phyloP scores from a whole-genome alignment of 2,113 vertebrate genomes.

The Holacanthus passer region DNA sequence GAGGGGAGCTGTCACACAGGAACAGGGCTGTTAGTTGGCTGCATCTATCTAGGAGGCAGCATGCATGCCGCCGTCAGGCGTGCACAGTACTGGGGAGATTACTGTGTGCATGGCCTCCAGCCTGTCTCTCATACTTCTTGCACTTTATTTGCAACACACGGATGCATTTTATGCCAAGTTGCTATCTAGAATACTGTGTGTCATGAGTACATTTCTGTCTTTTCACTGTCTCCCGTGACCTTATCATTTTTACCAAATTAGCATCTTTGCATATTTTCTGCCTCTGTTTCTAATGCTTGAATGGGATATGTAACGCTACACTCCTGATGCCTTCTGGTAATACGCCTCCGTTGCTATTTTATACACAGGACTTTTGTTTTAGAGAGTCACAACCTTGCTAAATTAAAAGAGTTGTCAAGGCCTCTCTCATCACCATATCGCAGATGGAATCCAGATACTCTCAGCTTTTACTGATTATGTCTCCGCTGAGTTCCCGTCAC shows the following conservation, averaged over 20 bases:
- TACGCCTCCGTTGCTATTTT: background rate
- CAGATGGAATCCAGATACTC: constrained; percentile 55
- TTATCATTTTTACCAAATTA: constrained; percentile 13
- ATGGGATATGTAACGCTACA: background rate
- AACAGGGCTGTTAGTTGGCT: constrained; percentile 53
- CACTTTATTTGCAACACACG: constrained; percentile 42
- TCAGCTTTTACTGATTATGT: constrained; percentile 40
- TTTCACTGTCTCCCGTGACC: background rate
- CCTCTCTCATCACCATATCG: constrained; percentile 21
- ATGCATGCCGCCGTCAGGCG: constrained; percentile 55
- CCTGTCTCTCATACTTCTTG: constrained; percentile 27
- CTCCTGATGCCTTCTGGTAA: constrained; percentile 6
- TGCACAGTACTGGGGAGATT: constrained; percentile 56
- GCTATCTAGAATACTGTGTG: background rate
- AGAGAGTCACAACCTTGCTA: background rate
- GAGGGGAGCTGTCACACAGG: constrained; percentile 70
- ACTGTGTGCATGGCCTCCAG: constrained; percentile 41
- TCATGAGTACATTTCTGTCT: constrained; percentile 16
- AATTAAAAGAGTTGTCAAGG: constrained; percentile 45
- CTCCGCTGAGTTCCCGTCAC: constrained; percentile 38
- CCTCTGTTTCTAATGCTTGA: constrained; percentile 2
- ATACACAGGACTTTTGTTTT: constrained; percentile 28
- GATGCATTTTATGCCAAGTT: constrained; percentile 31
- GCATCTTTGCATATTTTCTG: background rate
- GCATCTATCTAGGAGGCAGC: constrained; percentile 69